Base-by-base conservation (phyloP, 2,888 invertebrate species). In the Meloe dianella region DNA sequence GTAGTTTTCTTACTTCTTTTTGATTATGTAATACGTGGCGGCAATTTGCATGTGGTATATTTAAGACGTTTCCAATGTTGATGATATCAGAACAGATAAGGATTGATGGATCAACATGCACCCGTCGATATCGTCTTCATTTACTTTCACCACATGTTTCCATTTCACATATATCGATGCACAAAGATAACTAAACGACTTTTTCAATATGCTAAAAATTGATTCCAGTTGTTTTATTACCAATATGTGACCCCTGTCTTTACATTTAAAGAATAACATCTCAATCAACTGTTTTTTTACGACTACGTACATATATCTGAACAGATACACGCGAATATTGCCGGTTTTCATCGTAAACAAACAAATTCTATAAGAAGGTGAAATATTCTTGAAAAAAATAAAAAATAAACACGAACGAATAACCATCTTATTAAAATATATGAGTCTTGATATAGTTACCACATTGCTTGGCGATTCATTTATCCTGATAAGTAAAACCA, bases 101-200 rank as follows among this genome's bases (percentile, higher is more conserved):
- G 74, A 77, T 77, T 77, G 77, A 77, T 77, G 77, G 71, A 75
- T 73, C 75, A 75, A 72, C 73, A 74, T 72, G 72, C 64, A 71
- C 75, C 71, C 73, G 72, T 74, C 74, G 78, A 79, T 79, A 80
- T 74, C 78, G 80, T 80, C 80, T 81, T 81, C 79, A 80, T 81
- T 54, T 81, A 80, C 78, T 77, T 70, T 77, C 79, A 72, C 80
- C 78, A 80, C 82, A 81, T 81, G 82, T 79, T 81, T 80, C 78
- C 81, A 80, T 81, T 83, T 82, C 82, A 83, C 83, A 83, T 83
- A 83, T 81, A 82, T 79, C 80, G 83, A 83, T 83, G 82, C 81
- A 82, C 82, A 83, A 81, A 80, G 81, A 82, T 82, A 79, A 78
- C 81, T 80, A 80, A 81, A 79, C 80, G 81, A 81, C 80, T 80